Evolutionary conservation across 2,888 invertebrate species (phyloP).

Genomic region (Parapristionchus giblindavisi): DNA sequence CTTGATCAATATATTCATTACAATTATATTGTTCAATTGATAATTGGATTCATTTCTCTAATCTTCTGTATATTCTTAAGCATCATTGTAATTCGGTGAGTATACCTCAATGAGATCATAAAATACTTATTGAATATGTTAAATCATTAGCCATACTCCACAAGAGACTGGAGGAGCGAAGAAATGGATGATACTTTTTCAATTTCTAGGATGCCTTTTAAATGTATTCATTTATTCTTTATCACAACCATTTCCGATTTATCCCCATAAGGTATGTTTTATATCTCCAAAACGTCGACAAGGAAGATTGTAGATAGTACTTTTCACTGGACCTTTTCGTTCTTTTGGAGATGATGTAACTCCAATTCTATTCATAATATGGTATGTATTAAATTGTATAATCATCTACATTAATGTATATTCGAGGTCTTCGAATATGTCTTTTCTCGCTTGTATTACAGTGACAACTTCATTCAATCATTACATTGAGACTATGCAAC

Average conservation of each 20-base stretch:
- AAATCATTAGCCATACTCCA: constrained; percentile 6
- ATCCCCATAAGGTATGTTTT: constrained; percentile 1
- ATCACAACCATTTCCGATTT: constrained; percentile 7
- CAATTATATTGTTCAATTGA: constrained; percentile 17
- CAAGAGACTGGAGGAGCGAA: not conserved
- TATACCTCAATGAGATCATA: not conserved
- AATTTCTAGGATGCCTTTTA: not conserved
- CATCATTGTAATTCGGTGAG: not conserved
- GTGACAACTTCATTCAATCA: constrained; percentile 15
- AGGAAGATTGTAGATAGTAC: too few species aligned
- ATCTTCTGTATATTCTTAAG: not conserved
- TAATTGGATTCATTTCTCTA: not conserved
- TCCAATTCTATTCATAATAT: too few species aligned
- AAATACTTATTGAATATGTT: not conserved
- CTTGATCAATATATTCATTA: not conserved
- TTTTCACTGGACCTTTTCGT: too few species aligned
- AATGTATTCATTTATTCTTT: not conserved
- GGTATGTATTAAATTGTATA: not conserved
- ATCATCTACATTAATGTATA: not conserved
- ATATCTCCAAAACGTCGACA: too few species aligned
- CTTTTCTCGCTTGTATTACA: constrained; percentile 1
- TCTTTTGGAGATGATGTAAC: too few species aligned
- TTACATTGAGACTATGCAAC: constrained; percentile 27
- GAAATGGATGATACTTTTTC: not conserved
- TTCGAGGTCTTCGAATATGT: not conserved